Base-by-base conservation (phyloP, 2,888 invertebrate genomes). In the Hirtodrosophila alboralis region DNA sequence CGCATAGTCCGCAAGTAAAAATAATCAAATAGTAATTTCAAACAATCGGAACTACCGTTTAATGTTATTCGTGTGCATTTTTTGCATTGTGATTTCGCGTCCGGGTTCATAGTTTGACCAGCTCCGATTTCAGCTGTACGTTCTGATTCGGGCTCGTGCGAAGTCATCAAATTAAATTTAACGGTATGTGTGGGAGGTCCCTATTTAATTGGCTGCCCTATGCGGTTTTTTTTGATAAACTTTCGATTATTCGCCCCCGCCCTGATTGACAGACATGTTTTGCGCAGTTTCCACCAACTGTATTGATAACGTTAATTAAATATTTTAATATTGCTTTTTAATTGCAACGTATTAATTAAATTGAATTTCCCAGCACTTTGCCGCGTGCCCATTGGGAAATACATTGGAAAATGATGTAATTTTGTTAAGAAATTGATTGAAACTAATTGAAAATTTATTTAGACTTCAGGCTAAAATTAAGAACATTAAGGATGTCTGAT, bases 101-200 rank as follows among this genome's bases (percentile, higher is more conserved):
- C 81, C 86, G 81, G 81, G 84, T 85, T 85, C 81, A 64, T 36
- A 12, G 16, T 14, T 43, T 59, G 41, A 72, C 69, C 52, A 27
- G 45, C 28, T 28, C 34, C n/a, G 28, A 23, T 13, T 13, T 26
- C 37, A 30, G 34, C 45, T 43, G 12, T 12, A 8, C n/a, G 51
- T 18, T 44, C 13, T 12, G 9, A 1, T 18, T 33, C 8, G 21
- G 8, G 27, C 12, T 49, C 45, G 58, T 66, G 66, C 36, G 51
- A 47, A 70, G 36, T 65, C 67, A 68, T 63, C 49, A 51, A 58
- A 58, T 49, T 48, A 26, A 9, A 27, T 23, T 47, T 40, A 9
- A 51, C 60, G 72, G 66, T 65, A 66, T 37, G 54, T 71, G 60
- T 53, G 56, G 64, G n/a, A 18, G 23, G 23, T 59, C 58, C 37